phyloP scores from a whole-genome alignment of 2,888 invertebrate genomes.

The Rotaria sp. region DNA sequence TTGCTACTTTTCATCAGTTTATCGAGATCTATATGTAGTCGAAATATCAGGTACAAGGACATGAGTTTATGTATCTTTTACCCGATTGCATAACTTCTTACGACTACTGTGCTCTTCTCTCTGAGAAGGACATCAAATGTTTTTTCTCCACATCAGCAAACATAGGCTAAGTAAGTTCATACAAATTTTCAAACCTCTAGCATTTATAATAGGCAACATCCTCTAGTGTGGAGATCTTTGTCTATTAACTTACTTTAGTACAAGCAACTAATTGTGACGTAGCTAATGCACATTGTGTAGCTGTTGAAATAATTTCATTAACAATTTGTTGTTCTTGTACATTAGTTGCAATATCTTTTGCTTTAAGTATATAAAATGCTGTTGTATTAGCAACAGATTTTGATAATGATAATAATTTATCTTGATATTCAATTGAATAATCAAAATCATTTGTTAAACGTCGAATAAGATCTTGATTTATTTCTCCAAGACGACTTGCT shows the following conservation, averaged over 20 bases:
- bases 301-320: constrained; percentile 82
- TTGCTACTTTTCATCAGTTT: too few relatives aligned
- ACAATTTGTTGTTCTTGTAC: constrained; percentile 75
- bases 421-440: constrained; percentile 56
- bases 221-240: too few relatives aligned
- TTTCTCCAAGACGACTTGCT: constrained; percentile 37
- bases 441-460: neutral
- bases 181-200: too few relatives aligned
- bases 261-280: constrained; percentile 95
- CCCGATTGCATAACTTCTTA: too few relatives aligned
- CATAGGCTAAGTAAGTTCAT: too few relatives aligned
- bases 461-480: constrained; percentile 34
- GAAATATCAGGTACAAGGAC: too few relatives aligned
- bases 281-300: constrained; percentile 89
- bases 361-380: constrained; percentile 85
- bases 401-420: constrained; percentile 81
- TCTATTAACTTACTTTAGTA: constrained; percentile 67
- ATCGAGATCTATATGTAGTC: too few relatives aligned
- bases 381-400: constrained; percentile 97
- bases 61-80: too few relatives aligned
- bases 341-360: constrained; percentile 83
- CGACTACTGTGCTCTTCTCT: too few relatives aligned
- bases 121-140: too few relatives aligned
- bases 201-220: too few relatives aligned
- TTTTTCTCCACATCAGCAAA: too few relatives aligned